Evolutionary conservation across 2,797 vertebrate species (phyloP).

Genomic region (Acipenser oxyrinchus): DNA sequence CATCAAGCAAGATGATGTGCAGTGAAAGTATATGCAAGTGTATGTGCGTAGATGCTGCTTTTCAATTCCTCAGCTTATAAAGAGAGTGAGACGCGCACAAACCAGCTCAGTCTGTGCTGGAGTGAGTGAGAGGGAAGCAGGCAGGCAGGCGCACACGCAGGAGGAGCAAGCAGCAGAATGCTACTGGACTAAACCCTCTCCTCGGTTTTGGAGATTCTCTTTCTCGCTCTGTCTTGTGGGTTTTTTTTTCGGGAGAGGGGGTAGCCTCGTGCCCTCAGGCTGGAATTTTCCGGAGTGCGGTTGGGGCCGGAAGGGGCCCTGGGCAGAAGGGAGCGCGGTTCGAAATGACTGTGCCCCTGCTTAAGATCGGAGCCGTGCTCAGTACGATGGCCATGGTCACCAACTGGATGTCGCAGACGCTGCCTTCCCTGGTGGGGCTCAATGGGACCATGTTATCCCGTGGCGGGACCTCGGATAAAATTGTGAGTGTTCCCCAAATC

Average conservation of each 20-base stretch:
- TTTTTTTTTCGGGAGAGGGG: constrained; percentile 29
- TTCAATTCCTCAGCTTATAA: neutral
- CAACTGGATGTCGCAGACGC: constrained; percentile 96
- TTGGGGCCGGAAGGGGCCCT: constrained; percentile 30
- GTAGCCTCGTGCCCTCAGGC: constrained; percentile 25
- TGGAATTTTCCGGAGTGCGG: constrained; percentile 26
- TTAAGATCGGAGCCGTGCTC: constrained; percentile 90
- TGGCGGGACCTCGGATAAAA: constrained; percentile 79
- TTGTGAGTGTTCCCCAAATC: constrained; percentile 63
- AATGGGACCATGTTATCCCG: constrained; percentile 78
- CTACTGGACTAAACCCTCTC: constrained; percentile 51
- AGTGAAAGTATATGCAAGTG: constrained; percentile 7
- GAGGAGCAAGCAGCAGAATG: constrained; percentile 52
- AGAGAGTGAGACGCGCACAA: constrained; percentile 23
- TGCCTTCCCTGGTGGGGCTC: constrained; percentile 84
- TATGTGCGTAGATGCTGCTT: neutral
- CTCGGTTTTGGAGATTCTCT: constrained; percentile 24
- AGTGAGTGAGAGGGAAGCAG: constrained; percentile 37
- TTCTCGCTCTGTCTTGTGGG: constrained; percentile 32
- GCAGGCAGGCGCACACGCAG: constrained; percentile 34
- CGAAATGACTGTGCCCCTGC: constrained; percentile 81
- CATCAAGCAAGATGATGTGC: constrained; percentile 17
- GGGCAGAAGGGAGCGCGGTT: constrained; percentile 44
- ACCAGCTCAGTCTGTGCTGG: constrained; percentile 19
- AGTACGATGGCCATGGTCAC: constrained; percentile 98